phyloP scores from a whole-genome alignment of 2,797 vertebrate species.

The Melanotaenia nigrans region DNA sequence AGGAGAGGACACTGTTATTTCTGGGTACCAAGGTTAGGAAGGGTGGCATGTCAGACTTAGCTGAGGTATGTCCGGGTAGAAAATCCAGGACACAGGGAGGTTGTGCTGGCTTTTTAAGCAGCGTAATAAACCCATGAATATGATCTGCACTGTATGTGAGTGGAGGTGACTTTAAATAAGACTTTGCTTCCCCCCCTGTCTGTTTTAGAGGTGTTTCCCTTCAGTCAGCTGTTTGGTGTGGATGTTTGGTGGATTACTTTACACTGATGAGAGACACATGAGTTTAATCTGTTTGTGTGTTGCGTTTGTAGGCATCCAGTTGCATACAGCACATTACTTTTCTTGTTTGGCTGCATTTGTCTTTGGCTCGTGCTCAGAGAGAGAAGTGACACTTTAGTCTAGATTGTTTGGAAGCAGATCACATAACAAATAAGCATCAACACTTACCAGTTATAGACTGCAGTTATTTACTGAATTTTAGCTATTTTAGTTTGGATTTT shows the following conservation, averaged over 20 bases:
- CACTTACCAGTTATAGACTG: not conserved
- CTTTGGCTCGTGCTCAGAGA: conserved; percentile 20
- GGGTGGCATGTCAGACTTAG: conserved; percentile 8
- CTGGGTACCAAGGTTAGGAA: conserved; percentile 50
- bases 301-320: conserved; percentile 12
- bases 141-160: conserved; percentile 9
- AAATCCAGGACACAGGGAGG: conserved; percentile 6
- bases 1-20: conserved; percentile 62
- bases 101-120: not conserved
- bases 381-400: conserved; percentile 18
- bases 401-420: conserved; percentile 16
- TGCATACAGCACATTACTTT: conserved; percentile 10
- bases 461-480: not conserved
- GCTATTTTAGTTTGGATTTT: not conserved
- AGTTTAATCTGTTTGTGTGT: conserved; percentile 6
- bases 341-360: conserved; percentile 8
- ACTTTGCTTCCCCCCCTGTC: conserved; percentile 25
- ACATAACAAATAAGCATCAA: conserved; percentile 3
- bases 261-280: conserved; percentile 12
- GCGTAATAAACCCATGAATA: not conserved
- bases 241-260: conserved; percentile 1
- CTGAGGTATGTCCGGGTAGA: conserved; percentile 24
- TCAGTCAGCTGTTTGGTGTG: conserved; percentile 59
- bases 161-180: conserved; percentile 40
- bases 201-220: conserved; percentile 49